These are phyloP conservation scores for Proisotoma minuta DNA, from an alignment of 2,888 invertebrate species.

Conservation along the genomic window DNA sequence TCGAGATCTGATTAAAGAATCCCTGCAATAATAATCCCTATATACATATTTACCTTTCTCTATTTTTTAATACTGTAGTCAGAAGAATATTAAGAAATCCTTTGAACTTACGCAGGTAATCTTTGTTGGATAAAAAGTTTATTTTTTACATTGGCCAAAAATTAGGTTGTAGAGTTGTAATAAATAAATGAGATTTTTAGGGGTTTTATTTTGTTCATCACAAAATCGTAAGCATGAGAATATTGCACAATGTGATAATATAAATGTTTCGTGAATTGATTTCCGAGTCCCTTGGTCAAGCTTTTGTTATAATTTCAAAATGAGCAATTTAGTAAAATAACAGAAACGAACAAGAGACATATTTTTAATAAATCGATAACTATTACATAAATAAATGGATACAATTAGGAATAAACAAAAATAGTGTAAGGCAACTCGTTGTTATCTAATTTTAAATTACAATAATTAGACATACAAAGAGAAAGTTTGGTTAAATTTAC, in stretches of 20 bases:
- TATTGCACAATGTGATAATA: background rate
- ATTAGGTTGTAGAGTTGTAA: no score
- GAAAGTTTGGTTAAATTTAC: background rate
- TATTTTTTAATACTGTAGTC: no score
- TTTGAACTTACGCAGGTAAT: no score
- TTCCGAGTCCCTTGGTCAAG: background rate
- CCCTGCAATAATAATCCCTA: no score
- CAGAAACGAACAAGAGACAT: background rate
- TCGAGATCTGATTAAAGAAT: no score
- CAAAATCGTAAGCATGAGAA: no score
- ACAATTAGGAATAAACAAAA: background rate
- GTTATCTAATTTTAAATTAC: background rate
- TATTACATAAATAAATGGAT: background rate
- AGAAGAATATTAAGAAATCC: no score
- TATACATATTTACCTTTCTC: no score
- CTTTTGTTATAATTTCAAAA: constrained; percentile 1
- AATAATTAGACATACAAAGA: background rate
- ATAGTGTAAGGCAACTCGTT: background rate
- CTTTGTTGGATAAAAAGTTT: no score
- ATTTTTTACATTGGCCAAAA: no score
- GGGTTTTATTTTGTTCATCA: no score
- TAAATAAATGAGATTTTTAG: no score
- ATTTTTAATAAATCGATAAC: background rate
- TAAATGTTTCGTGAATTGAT: background rate
- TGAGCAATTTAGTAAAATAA: background rate